phyloP scores from a whole-genome alignment of 1,140 invertebrate genomes.

The Aphidius ervi region DNA sequence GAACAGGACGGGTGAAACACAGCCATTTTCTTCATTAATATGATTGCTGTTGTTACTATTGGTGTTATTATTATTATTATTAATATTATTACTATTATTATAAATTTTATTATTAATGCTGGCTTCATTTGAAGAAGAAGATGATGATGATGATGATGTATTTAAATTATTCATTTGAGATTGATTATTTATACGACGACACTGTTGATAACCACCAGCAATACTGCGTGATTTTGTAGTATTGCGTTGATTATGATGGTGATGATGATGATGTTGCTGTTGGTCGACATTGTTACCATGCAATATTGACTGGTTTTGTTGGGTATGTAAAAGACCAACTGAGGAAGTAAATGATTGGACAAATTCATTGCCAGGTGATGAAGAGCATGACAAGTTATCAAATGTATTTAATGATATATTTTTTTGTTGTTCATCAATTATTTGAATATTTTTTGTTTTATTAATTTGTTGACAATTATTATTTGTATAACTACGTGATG shows the following conservation, averaged over 20 bases:
- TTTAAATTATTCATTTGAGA: constrained; percentile 14
- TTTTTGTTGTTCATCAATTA: constrained; percentile 9
- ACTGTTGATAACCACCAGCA: constrained; percentile 11
- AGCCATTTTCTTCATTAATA: no score
- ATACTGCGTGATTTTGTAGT: constrained; percentile 15
- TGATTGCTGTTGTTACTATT: constrained; percentile 8
- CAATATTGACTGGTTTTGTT: constrained; percentile 7
- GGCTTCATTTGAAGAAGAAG: background rate
- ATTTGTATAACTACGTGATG: constrained; percentile 5
- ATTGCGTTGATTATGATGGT: no score
- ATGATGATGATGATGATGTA: background rate
- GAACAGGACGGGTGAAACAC: no score
- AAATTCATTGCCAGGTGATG: constrained; percentile 19
- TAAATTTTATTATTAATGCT: background rate
- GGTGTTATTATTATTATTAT: background rate
- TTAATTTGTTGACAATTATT: constrained; percentile 19
- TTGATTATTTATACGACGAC: constrained; percentile 17
- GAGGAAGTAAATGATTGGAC: constrained; percentile 17
- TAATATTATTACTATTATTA: background rate
- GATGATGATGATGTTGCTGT: no score
- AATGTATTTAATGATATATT: constrained; percentile 18
- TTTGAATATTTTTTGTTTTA: background rate
- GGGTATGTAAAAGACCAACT: background rate
- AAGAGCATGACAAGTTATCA: constrained; percentile 17
- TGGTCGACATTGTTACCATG: constrained; percentile 20